A percentile compares a stretch with the other conserved stretches of the same genome.
Evolutionary conservation across 2,797 vertebrate genomes (phyloP).

Genomic region (Sebastes alutus): DNA sequence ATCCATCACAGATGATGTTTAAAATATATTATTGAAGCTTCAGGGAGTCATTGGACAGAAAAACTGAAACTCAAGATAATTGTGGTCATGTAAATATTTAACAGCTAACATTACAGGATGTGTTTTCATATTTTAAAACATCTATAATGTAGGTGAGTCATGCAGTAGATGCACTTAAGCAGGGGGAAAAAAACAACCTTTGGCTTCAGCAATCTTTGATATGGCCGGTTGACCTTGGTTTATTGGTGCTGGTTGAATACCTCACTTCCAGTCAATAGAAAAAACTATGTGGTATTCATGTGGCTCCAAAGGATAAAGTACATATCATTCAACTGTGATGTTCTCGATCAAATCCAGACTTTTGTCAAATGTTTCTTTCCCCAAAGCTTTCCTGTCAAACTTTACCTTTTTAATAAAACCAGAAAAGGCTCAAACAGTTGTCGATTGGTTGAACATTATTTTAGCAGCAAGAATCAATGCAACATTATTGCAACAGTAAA

Average conservation of each 20-base stretch:
- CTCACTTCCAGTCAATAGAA: neutral
- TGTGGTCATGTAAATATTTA: neutral
- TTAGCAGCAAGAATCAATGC: neutral
- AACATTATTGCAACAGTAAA: neutral
- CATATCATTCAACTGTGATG: neutral
- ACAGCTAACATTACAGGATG: neutral
- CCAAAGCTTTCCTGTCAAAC: neutral
- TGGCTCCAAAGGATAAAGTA: neutral
- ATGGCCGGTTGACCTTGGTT: conserved; percentile 3
- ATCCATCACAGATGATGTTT: neutral
- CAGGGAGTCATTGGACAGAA: neutral
- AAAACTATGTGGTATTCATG: neutral
- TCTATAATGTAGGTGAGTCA: neutral
- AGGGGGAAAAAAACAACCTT: conserved; percentile 4
- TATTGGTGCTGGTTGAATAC: neutral
- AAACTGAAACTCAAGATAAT: neutral
- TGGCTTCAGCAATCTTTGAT: conserved; percentile 18
- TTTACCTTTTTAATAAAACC: neutral
- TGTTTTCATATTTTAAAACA: conserved; percentile 3
- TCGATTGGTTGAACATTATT: neutral
- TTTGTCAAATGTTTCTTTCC: neutral
- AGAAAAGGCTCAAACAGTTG: neutral
- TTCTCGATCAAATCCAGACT: neutral
- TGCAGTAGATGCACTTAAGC: neutral
- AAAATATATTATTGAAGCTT: neutral